Evolutionary conservation across 2,113 vertebrate species (phyloP), one percentile per base, ranked within the genome.

Genomic region (Columba livia): DNA sequence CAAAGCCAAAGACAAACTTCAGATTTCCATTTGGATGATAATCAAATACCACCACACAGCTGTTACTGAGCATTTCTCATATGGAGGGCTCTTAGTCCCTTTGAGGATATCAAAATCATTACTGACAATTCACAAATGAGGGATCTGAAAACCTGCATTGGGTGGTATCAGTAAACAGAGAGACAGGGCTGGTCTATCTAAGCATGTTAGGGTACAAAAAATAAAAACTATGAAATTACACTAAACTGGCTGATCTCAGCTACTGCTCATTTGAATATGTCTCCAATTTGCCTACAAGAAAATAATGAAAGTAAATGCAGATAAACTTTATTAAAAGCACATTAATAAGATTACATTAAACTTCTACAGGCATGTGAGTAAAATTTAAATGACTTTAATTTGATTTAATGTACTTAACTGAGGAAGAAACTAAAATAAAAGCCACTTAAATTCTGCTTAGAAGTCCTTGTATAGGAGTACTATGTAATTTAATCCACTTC

Each of bases 341-440:
- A 9, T 51, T 88, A 87, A 61, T 31, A 83, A 78, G 67, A 89
- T 79, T 75, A 77, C 47, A 69, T 75, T 56, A 80, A 88, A 85
- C 50, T 79, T 96, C 66, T 53, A 65, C 14, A 91, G 14, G 24
- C 26, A 15, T 85, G 47, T 70, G 16, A 56, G 50, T 54, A 72
- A 88, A 94, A 91, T 69, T 61, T 88, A 91, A 91, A 88, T 1
- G 3, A 15, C 54, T 94, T 85, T 87, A 78, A 89, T 90, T 96
- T 89, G 13, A 91, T 87, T 83, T 78, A 74, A 58, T 25, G 14
- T 90, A 79, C 69, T 95, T 90, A 91, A 93, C 62, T 53, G 36
- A 78, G 57, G 29, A 90, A 80, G 57, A 90, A 90, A 88, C 32
- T 65, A 75, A 81, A 92, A 89, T 36, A 71, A 90, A 94, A 94